A percentile compares a stretch with the other conserved stretches of the same genome.
phyloP scores from a whole-genome alignment of 2,888 invertebrate genomes.

The Quadroppia sp. region DNA sequence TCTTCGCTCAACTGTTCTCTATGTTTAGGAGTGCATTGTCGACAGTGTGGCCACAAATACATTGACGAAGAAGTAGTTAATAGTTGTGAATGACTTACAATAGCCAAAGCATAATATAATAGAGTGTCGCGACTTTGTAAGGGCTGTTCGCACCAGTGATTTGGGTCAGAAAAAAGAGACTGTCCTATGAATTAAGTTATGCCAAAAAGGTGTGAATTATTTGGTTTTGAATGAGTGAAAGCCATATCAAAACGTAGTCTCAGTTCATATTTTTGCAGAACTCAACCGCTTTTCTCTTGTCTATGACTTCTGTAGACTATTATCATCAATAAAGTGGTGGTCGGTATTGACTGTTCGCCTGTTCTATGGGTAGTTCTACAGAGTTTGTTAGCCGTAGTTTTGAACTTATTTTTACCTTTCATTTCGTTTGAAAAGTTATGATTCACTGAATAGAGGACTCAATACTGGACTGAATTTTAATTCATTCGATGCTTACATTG shows the following conservation, averaged over 20 bases:
- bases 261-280: not conserved
- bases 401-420: conserved; percentile 22
- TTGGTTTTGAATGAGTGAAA: conserved; percentile 6
- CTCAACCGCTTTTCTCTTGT: conserved; percentile 12
- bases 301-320: conserved; percentile 1
- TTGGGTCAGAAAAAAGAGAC: conserved; percentile 31
- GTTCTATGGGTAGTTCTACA: not conserved
- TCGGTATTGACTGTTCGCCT: not conserved
- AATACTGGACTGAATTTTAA: conserved; percentile 10
- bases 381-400: conserved; percentile 13
- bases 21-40: conserved; percentile 12
- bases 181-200: conserved; percentile 34
- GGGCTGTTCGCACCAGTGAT: conserved; percentile 33
- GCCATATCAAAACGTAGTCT: conserved; percentile 17
- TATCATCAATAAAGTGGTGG: not conserved
- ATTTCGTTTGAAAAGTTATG: conserved; percentile 8
- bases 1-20: not conserved
- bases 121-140: conserved; percentile 26
- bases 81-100: conserved; percentile 19
- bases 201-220: conserved; percentile 32
- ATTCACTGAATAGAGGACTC: not conserved
- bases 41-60: conserved; percentile 35
- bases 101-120: conserved; percentile 37
- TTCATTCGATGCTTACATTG: conserved; percentile 2
- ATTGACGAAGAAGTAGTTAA: conserved; percentile 30